These are phyloP conservation scores for Tanytarsus gracilentus DNA, from an alignment of 2,888 invertebrate species.

Conservation along the genomic window DNA sequence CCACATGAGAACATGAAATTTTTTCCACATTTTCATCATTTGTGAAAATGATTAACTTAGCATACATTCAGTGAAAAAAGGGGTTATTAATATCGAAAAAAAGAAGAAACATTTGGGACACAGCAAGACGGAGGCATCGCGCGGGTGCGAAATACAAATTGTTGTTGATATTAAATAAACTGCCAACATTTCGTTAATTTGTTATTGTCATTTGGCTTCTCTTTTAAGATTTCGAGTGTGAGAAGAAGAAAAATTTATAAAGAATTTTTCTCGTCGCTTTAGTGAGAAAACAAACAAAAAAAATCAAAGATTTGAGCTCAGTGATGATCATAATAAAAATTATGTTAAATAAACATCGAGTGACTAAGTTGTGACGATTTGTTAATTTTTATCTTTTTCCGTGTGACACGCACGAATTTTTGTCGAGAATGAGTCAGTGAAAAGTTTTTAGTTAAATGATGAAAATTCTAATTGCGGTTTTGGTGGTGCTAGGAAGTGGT, in stretches of 20 bases:
- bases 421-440: no score
- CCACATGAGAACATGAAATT: background rate
- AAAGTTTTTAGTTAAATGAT: no score
- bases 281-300: no score
- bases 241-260: no score
- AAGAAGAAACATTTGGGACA: conserved; percentile 17
- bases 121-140: background rate
- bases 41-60: background rate
- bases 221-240: background rate
- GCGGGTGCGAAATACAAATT: conserved; percentile 24
- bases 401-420: no score
- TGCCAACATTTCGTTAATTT: conserved; percentile 24
- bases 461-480: no score
- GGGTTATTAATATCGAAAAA: conserved; percentile 19
- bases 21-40: background rate
- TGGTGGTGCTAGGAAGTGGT: no score
- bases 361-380: no score
- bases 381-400: no score
- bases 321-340: no score
- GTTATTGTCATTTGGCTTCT: conserved; percentile 23
- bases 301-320: no score
- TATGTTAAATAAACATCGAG: no score
- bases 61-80: background rate
- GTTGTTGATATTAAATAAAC: conserved; percentile 23
- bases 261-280: conserved; percentile 6